These are phyloP conservation scores for Pygmarrhopalites habei DNA, from an alignment of 1,140 invertebrate genomes.

Conservation along the genomic window DNA sequence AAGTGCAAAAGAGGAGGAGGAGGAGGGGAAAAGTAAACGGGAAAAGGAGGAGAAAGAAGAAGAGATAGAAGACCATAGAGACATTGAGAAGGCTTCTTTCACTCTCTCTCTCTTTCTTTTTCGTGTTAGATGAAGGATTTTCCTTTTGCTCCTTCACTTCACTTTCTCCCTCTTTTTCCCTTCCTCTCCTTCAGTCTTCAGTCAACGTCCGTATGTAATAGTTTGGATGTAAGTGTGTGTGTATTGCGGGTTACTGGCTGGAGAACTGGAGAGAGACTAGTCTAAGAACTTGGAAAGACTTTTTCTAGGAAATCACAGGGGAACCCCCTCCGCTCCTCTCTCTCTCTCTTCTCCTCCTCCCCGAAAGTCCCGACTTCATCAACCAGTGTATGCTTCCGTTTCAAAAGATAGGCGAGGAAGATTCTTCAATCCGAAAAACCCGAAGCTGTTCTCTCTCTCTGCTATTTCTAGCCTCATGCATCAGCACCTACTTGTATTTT, in stretches of 20 bases:
- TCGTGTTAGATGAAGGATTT: too few species aligned
- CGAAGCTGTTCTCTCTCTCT: background rate
- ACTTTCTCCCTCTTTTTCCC: too few species aligned
- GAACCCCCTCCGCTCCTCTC: too few species aligned
- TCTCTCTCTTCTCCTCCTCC: too few species aligned
- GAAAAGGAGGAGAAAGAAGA: background rate
- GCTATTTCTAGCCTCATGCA: background rate
- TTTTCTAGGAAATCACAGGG: conserved; percentile 14
- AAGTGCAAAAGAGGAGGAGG: too few species aligned
- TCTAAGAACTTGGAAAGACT: background rate
- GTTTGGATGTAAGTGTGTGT: too few species aligned
- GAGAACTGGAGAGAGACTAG: background rate
- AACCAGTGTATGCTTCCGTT: conserved; percentile 12
- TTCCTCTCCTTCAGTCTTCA: background rate
- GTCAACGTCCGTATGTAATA: conserved; percentile 4
- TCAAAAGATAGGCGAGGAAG: conserved; percentile 5
- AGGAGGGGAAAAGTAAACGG: background rate
- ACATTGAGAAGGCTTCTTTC: conserved; percentile 13
- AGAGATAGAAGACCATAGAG: conserved; percentile 13
- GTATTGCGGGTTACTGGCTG: too few species aligned
- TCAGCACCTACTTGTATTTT: too few species aligned
- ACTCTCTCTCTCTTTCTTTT: background rate
- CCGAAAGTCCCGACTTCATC: conserved; percentile 27
- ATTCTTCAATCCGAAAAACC: conserved; percentile 4
- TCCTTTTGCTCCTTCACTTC: too few species aligned